Evolutionary conservation across 2,888 invertebrate species (phyloP), one percentile per base, ranked within the genome.

Genomic region (Chelonus formosanus): DNA sequence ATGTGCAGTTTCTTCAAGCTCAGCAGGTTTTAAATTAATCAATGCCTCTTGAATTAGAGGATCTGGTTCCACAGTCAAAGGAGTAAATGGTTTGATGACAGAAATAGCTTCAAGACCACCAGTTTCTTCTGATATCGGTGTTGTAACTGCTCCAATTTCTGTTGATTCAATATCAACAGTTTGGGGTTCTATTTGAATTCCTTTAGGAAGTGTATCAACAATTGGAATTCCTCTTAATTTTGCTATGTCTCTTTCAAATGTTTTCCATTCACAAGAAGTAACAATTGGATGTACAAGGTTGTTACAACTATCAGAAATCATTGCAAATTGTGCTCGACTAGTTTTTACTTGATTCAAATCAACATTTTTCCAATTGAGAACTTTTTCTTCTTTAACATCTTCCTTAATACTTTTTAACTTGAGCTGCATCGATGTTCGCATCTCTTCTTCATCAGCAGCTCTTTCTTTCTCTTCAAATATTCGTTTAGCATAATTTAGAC

Each of bases 391-490:
- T 55, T 73, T 76, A 3, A 67, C 63, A 44, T 82, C 80, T 47
- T 83, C 82, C 44, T 75, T 79, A n/a, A 78, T 71, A 56, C 80
- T 82, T 5, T 80, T 71, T 5, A 83, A 65, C 32, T 78, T 80
- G 5, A 82, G 68, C 31, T 82, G 78, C 43, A 82, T 83, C 2
- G 78, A 85, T 73, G 84, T 81, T 74, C 86, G 86, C 73, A 86
- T 84, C 64, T 84, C 82, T 80, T 89, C 89, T 78, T 90, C 89
- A 76, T 91, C 91, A 3, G 90, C 91, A 45, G 89, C 85, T 71
- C 86, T 88, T 80, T 92, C 92, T 81, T 92, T 92, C 61, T 90
- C 91, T 84, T 93, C 92, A 81, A 93, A 93, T 75, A 92, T 90
- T 85, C 90, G 90, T 72, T 89, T 89, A 82, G 89, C 88, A 59